Base-by-base conservation (phyloP, 2,797 vertebrate genomes). In the Amblyraja radiata region DNA sequence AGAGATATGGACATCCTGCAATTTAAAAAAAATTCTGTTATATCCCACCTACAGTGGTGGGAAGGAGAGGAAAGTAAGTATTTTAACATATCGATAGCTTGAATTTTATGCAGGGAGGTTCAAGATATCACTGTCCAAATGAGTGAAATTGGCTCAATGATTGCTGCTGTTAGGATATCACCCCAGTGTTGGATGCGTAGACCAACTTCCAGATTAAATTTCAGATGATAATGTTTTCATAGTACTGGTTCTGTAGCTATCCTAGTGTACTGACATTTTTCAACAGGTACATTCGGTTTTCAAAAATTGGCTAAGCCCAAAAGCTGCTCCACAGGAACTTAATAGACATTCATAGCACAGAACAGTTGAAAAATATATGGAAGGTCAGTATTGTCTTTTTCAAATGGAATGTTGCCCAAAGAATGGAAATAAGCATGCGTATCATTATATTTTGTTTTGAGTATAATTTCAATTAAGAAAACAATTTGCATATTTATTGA, bases 151-250 rank as follows among this genome's bases (percentile, higher is more conserved):
- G 65, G 36, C 36, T 73, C 65, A n/a, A 46, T 90, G 88, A 73
- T 65, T 90, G n/a, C n/a, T 73, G 88, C 36, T 90, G 36, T 68
- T 73, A 13, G 36, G 36, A 90, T 32, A 13, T 25, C 36, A n/a
- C 13, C 32, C 65, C n/a, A 32, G 73, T 73, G 88, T 65, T 88
- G 28, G 58, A n/a, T 65, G 10, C 39, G 68, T 90, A 36, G 32
- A n/a, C 46, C 46, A 46, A 46, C 46, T 46, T 46, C 46, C 46
- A 46, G 46, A 21, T 73, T 90, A 73, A 71, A 65, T 90, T 90
- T 90, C 88, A 90, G 88, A 90, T 90, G 32, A 71, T 90, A 90
- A 73, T 90, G 88, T 90, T 90, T 90, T 90, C 65, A 73, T 90
- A 90, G 88, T 46, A 71, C 16, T 90, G 36, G 16, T 90, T 46